Evolutionary conservation across 2,797 vertebrate species (phyloP).

Genomic region (Bufotes viridis): DNA sequence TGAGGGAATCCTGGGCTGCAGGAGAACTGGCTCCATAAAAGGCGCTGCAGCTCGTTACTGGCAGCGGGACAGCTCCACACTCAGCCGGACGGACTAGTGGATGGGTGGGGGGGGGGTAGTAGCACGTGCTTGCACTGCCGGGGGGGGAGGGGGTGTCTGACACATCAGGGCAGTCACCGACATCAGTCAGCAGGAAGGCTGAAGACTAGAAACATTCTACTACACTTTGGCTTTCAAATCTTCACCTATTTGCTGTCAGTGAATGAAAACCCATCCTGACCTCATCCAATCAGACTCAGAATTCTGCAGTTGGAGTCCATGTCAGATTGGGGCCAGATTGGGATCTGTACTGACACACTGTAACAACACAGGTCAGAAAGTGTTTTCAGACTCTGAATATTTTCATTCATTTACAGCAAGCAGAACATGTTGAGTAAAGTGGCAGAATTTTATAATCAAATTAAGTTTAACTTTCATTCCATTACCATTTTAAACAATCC

Average conservation of each 20-base stretch:
- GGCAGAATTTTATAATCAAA: no score
- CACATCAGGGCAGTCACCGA: not conserved
- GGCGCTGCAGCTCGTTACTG: slow-evolving; percentile 15
- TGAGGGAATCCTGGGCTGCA: fast-evolving
- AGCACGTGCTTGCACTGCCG: no score
- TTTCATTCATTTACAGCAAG: no score
- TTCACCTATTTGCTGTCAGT: not conserved
- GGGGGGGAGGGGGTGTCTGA: not conserved
- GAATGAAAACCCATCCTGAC: not conserved
- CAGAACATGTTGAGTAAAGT: no score
- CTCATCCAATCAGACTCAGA: no score
- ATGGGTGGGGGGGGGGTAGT: not conserved
- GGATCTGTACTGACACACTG: not conserved
- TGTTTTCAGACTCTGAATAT: no score
- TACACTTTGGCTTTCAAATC: not conserved
- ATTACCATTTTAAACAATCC: not conserved
- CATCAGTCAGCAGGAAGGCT: no score
- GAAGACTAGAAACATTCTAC: no score
- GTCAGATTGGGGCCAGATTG: no score
- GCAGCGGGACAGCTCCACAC: not conserved
- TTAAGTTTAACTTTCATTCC: no score
- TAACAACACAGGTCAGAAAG: no score
- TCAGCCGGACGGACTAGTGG: not conserved
- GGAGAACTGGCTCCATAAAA: slow-evolving; percentile 18
- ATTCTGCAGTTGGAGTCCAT: no score